These are phyloP conservation scores for Cryptoblepharus egeriae DNA, from an alignment of 2,797 vertebrate species.

Conservation along the genomic window DNA sequence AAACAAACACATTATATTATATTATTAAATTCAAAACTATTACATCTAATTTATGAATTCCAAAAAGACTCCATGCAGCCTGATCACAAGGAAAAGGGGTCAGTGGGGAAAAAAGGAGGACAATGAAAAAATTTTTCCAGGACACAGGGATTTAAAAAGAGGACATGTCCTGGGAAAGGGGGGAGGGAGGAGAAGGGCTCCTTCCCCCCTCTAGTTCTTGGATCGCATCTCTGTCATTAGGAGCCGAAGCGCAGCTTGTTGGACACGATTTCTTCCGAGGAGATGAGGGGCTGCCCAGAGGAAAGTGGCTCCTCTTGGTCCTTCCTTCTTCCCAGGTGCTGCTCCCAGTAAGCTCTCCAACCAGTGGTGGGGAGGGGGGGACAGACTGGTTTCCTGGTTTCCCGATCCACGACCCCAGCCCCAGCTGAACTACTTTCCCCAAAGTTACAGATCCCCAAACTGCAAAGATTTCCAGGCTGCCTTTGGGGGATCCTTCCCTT, in stretches of 20 bases:
- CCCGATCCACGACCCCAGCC: not conserved
- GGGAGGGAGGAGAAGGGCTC: not conserved
- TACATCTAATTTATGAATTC: no score
- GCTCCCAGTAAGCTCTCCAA: not conserved
- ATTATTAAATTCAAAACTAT: no score
- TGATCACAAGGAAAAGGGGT: no score
- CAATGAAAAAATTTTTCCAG: no score
- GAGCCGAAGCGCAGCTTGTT: no score
- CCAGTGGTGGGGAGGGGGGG: not conserved
- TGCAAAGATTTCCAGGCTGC: not conserved
- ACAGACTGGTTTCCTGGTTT: not conserved
- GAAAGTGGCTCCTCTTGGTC: no score
- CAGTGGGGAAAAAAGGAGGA: no score
- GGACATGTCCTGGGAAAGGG: constrained; percentile 23
- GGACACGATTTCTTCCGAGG: not conserved
- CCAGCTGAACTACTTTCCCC: not conserved
- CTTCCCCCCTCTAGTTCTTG: constrained; percentile 4
- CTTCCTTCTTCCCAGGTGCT: not conserved
- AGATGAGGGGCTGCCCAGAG: no score
- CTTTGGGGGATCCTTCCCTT: not conserved
- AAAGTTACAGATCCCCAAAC: not conserved
- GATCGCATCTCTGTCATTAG: constrained; percentile 29
- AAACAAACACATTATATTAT: no score
- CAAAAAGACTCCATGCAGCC: no score
- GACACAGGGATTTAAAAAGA: no score